These are phyloP conservation scores for Hedya salicella DNA, from an alignment of 2,888 invertebrate species.

Conservation along the genomic window DNA sequence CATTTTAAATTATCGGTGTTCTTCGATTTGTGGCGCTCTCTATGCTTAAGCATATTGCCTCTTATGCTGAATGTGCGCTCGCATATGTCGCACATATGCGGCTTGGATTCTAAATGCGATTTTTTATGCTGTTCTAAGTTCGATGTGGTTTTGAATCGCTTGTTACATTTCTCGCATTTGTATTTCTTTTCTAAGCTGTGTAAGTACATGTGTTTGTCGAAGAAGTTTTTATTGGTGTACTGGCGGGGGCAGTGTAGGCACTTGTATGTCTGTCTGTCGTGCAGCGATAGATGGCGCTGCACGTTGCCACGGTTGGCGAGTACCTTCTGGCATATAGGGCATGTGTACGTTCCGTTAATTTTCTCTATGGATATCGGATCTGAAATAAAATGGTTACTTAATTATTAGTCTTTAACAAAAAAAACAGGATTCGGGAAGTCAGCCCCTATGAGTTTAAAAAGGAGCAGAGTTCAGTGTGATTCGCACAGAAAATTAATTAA, in stretches of 20 bases:
- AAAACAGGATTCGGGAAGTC: too few species aligned
- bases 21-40: constrained; percentile 47
- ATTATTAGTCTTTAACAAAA: too few species aligned
- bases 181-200: constrained; percentile 43
- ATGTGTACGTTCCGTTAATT: constrained; percentile 44
- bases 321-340: constrained; percentile 50
- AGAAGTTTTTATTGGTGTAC: constrained; percentile 34
- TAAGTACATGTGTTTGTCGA: constrained; percentile 41
- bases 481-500: too few species aligned
- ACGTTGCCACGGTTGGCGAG: constrained; percentile 49
- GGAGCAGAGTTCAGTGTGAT: too few species aligned
- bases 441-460: too few species aligned
- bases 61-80: constrained; percentile 28
- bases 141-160: constrained; percentile 33
- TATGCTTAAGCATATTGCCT: constrained; percentile 47
- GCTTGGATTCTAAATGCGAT: constrained; percentile 38
- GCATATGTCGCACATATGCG: constrained; percentile 39
- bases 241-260: constrained; percentile 52
- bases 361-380: background rate
- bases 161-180: constrained; percentile 37
- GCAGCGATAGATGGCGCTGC: constrained; percentile 47
- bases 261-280: constrained; percentile 49
- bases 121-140: constrained; percentile 41
- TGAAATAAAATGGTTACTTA: constrained; percentile 3
- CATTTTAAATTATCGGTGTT: constrained; percentile 46